Base-by-base conservation (phyloP, 2,113 vertebrate genomes). In the Maccullochella peelii region DNA sequence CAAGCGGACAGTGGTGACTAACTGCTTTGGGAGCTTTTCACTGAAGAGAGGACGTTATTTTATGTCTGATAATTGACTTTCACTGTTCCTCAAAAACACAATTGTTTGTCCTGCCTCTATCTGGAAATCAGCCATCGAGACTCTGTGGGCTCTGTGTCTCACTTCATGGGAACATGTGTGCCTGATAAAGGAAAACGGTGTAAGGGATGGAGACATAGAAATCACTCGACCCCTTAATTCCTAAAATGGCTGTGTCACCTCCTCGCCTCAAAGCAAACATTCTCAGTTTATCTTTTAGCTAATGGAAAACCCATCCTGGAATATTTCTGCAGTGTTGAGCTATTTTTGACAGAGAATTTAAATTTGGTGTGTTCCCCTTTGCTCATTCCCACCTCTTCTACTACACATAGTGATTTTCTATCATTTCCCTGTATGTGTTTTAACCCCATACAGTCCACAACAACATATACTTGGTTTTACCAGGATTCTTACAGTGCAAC, bases 31-130 rank as follows among this genome's bases (percentile, higher is more conserved):
- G 47, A 25, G 54, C 15, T 73, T 79, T 58, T 67, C 25, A 44
- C 33, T 66, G 66, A 61, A 8, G 30, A 77, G 65, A 81, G 77
- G 76, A 80, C 21, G 25, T 54, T 59, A 16, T 80, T 40, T 83
- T 50, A 42, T 47, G 67, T 59, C 84, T 54, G 79, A 88, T 73
- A 72, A 3, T 61, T 65, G 72, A 80, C 80, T 75, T 85, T 83
- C 76, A 21, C 54, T 14, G 49, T 54, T 76, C 50, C 70, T 85
- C 85, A 86, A 71, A 84, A 80, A 58, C 69, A n/a, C 40, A 54
- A 36, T 87, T 67, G 73, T 78, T 85, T 67, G 73, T 78, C 83
- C 77, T 54, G 69, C 8, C 12, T 50, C 40, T 71, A 57, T 79
- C 81, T 85, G 71, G 70, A 73, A 82, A 77, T 72, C 66, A 40